Evolutionary conservation across 2,797 vertebrate species (phyloP).

Genomic region (Argya squamiceps): DNA sequence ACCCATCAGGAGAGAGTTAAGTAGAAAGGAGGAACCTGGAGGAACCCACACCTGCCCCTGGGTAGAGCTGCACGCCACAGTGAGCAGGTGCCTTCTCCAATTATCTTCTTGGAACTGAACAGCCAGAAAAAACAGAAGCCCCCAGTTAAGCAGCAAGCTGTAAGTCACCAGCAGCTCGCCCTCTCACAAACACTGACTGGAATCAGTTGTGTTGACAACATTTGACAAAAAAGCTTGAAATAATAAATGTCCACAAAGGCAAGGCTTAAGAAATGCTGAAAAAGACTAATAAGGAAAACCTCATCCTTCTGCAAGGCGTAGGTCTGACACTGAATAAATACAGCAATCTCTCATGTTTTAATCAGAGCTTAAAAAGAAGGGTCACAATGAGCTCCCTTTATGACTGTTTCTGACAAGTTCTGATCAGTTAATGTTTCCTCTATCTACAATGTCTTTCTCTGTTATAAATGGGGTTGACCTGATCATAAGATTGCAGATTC

Average conservation of each 20-base stretch:
- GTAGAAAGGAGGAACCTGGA: not conserved
- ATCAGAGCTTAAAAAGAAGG: not conserved
- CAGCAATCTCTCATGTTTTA: not conserved
- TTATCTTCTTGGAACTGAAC: not conserved
- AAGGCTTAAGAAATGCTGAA: not conserved
- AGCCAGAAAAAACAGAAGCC: not conserved
- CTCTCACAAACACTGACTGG: not conserved
- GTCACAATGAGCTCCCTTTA: not conserved
- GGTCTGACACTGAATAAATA: not conserved
- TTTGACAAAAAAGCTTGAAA: not conserved
- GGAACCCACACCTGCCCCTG: not conserved
- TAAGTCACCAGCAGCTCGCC: not conserved
- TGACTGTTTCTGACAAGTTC: not conserved
- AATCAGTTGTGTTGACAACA: not conserved
- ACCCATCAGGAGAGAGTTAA: constrained; percentile 28
- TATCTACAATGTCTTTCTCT: not conserved
- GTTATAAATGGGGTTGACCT: not conserved
- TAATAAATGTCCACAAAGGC: not conserved
- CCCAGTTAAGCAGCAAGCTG: not conserved
- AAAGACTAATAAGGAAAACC: not conserved
- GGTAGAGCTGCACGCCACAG: not conserved
- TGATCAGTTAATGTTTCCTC: not conserved
- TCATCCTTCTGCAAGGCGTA: not conserved
- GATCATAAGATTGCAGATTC: not conserved
- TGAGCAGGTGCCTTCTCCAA: constrained; percentile 2